Evolutionary conservation across 2,797 vertebrate genomes (phyloP).

Genomic region (Tinamus major): DNA sequence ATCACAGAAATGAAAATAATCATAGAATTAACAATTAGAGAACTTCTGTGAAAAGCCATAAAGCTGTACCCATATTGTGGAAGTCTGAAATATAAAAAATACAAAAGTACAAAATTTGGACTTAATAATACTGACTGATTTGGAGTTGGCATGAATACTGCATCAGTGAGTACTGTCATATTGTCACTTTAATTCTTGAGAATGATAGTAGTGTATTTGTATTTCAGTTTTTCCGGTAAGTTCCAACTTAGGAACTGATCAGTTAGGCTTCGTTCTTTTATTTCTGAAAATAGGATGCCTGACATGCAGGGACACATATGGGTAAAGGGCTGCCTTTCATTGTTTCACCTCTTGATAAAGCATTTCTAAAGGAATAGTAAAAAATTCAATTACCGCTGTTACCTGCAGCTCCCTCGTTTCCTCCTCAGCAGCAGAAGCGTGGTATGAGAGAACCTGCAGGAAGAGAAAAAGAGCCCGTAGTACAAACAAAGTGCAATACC

Average conservation of each 20-base stretch:
- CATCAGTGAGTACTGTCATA: not conserved
- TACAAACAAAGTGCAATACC: not conserved
- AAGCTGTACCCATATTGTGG: not conserved
- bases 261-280: not conserved
- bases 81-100: not conserved
- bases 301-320: not conserved
- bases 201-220: not conserved
- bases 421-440: constrained; percentile 92
- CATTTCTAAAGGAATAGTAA: constrained; percentile 46
- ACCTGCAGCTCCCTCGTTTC: constrained; percentile 94
- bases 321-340: not conserved
- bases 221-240: not conserved
- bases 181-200: not conserved
- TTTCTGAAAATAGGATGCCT: not conserved
- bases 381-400: constrained; percentile 87
- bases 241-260: not conserved
- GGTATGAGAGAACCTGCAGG: constrained; percentile 92
- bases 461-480: not conserved
- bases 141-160: not conserved
- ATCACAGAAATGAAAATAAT: not conserved
- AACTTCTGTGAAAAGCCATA: not conserved
- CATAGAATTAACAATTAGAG: not conserved
- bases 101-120: not conserved
- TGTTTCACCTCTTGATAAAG: not conserved
- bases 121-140: not conserved